Conservation (phyloP, 2,888 invertebrate species). For the Eristalis intricaria region DNA sequence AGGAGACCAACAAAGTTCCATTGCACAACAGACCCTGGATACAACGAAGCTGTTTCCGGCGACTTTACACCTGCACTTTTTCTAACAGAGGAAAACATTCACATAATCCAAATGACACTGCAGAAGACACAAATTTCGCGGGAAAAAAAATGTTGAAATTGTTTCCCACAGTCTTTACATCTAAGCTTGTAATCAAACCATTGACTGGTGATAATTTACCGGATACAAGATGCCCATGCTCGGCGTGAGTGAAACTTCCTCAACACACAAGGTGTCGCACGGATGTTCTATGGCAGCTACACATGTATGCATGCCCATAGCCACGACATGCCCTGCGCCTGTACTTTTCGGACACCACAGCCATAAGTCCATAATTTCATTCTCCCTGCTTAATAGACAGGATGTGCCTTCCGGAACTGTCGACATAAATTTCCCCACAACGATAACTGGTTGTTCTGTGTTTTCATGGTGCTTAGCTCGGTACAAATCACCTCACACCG, state of each 20-base stretch:
- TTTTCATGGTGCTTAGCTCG: constrained; percentile 63
- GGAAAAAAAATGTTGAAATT: too few species aligned
- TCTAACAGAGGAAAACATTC: too few species aligned
- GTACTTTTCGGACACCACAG: constrained; percentile 12
- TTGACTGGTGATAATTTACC: background rate
- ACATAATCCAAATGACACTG: too few species aligned
- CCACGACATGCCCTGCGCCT: background rate
- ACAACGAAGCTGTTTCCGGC: too few species aligned
- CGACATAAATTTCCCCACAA: constrained; percentile 62
- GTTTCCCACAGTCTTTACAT: too few species aligned
- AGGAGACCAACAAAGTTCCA: too few species aligned
- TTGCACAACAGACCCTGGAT: too few species aligned
- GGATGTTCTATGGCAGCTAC: background rate
- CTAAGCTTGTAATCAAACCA: too few species aligned
- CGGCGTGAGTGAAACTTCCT: background rate
- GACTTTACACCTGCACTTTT: too few species aligned
- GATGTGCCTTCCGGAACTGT: constrained; percentile 64
- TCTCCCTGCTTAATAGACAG: constrained; percentile 44
- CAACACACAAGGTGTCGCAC: background rate
- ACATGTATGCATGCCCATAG: background rate
- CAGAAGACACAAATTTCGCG: too few species aligned
- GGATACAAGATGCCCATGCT: background rate
- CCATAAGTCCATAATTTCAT: constrained; percentile 59
- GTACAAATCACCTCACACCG: constrained; percentile 55
- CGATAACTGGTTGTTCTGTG: constrained; percentile 47